Evolutionary conservation across 2,797 vertebrate species (phyloP), one percentile per base, ranked within the genome.

Genomic region (Peromyscus nudipes): DNA sequence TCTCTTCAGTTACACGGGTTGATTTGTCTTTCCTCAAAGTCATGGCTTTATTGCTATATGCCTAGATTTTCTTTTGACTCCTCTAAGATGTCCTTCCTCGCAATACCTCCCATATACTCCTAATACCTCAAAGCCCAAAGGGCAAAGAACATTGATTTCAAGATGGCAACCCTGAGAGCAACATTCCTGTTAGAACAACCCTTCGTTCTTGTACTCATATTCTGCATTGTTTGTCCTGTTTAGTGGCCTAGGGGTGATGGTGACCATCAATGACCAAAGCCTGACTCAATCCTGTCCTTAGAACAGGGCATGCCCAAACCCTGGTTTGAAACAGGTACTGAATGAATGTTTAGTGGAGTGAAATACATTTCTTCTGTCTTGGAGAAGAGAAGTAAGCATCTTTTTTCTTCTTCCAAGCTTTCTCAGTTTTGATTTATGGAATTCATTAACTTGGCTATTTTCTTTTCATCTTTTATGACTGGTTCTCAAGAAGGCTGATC

Each of bases 381-480:
- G 76, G 25, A 92, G 29, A 96, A 92, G 17, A 17, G 90, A 52
- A 69, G 64, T 37, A 75, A 62, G 55, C 75, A 49, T 91, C 34
- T 91, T 85, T 65, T 29, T 37, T 43, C 13, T 91, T 94, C 75
- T 91, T 91, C 82, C 12, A 94, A 80, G 87, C 67, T 96, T 96
- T 92, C 69, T 96, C 79, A n/a, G 67, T 81, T 97, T 97, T 97
- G 95, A 97, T 96, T 97, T 97, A 97, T 97, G 67, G 62, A 96
- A 57, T 96, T 95, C 83, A 96, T 97, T 97, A 94, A 92, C 52
- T 96, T 76, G 77, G 73, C 95, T 94, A 80, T 97, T 96, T 93
- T 87, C 83, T 34, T 96, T 76, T 83, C 60, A 71, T 96, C 49
- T 55, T 94, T 81, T 87, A 79, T 90, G 89, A 21, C 64, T 96